Percentiles rank a stretch among this genome's conserved stretches.
Evolutionary conservation across 2,113 vertebrate species (phyloP).

Genomic region (Megaceryle maxima): DNA sequence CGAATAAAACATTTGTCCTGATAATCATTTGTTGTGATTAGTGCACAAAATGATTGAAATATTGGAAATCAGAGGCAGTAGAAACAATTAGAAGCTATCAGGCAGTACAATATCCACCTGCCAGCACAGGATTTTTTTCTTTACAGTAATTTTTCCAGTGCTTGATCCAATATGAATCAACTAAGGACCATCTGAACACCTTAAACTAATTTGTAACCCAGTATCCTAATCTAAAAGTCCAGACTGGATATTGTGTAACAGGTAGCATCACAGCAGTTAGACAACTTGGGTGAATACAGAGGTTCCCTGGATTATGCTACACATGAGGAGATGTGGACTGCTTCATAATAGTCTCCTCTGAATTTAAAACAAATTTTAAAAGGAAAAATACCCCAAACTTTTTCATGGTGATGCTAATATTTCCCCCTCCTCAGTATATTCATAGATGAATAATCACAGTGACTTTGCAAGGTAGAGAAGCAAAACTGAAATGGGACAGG

Average conservation of each 20-base stretch:
- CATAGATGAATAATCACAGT: background rate
- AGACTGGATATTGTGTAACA: background rate
- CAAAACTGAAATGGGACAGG: background rate
- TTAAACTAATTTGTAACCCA: background rate
- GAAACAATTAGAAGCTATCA: background rate
- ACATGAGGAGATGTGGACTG: background rate
- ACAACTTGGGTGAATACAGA: background rate
- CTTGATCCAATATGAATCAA: background rate
- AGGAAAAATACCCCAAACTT: background rate
- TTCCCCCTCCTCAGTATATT: background rate
- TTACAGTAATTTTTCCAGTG: background rate
- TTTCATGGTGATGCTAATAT: background rate
- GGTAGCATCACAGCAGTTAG: background rate
- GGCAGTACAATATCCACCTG: background rate
- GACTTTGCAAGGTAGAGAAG: background rate
- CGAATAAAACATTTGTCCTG: background rate
- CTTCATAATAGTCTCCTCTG: background rate
- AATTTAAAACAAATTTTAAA: background rate
- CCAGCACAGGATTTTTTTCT: background rate
- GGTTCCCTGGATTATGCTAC: background rate
- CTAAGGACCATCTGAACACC: background rate
- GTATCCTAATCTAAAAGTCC: background rate
- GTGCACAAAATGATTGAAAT: background rate
- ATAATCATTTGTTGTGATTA: background rate
- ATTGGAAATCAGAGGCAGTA: background rate